Evolutionary conservation across 2,797 vertebrate genomes (phyloP), one percentile per base, ranked within the genome.

Genomic region (Tolypeutes matacus): DNA sequence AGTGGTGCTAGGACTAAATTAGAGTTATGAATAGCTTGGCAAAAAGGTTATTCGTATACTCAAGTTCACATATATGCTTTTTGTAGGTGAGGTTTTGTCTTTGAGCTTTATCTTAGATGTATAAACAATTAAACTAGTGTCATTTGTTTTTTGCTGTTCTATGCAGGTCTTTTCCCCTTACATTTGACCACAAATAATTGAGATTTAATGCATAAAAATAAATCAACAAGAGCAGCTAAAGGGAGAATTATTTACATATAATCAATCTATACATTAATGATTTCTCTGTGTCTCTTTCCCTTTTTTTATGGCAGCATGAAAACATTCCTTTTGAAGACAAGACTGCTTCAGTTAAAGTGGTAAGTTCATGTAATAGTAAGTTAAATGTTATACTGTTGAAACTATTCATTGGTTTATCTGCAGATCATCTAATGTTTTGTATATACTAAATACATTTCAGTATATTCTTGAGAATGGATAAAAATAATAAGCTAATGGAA

Each of bases 321-420:
- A 99, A 99, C 98, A 99, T 99, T 98, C 98, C 98, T 39, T 99
- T 99, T 98, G 98, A 98, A 98, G 99, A 99, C 76, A 98, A 98
- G 96, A 98, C 97, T 97, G 98, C 98, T 69, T 98, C 99, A 96
- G 92, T 99, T 95, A 99, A 98, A 98, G 99, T 99, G 99, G 99
- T 99, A 98, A 99, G 99, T 97, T 93, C 91, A 49, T 94, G 2
- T 42, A 62, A 36, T 20, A 87, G 18, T 78, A 94, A 92, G 18
- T 42, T 84, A 92, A 94, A 56, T 96, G 58, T 80, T 84, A 49
- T 17, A 72, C 56, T 89, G 51, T 65, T 58, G 31, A 82, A 92
- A 62, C 73, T 69, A 18, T 92, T 86, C 18, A 29, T 36, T 81
- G 34, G 39, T 69, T 91, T 87, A 77, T 86, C 91, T 93, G 42